A percentile compares a stretch with the other conserved stretches of the same genome.
Evolutionary conservation across 2,113 vertebrate genomes (phyloP).

Genomic region (Ciconia stormi): DNA sequence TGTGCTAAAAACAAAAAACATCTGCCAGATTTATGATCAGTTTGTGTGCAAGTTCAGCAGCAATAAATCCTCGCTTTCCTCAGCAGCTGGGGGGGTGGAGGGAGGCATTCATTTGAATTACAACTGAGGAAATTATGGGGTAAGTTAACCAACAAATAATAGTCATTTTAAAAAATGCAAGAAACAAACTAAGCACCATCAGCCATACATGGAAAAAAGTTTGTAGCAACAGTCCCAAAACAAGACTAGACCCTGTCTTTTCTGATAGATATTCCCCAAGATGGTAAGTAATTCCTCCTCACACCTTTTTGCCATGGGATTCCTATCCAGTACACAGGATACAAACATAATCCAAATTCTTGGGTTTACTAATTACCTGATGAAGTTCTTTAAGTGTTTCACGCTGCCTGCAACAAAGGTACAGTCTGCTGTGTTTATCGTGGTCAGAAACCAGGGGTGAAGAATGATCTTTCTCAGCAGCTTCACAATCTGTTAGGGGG

Average conservation of each 20-base stretch:
- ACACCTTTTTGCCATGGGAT: neutral
- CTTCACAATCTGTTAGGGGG: neutral
- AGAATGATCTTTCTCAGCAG: neutral
- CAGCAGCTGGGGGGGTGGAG: neutral
- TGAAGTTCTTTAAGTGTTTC: neutral
- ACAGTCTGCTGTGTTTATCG: neutral
- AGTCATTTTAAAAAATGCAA: neutral
- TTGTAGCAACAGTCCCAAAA: neutral
- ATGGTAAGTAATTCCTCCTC: neutral
- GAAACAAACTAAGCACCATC: neutral
- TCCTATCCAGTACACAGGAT: neutral
- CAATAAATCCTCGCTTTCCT: constrained; percentile 56
- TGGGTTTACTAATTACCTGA: neutral
- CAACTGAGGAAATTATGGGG: constrained; percentile 14
- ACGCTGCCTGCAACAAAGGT: neutral
- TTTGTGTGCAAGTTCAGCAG: constrained; percentile 40
- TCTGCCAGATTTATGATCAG: constrained; percentile 63
- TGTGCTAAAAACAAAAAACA: constrained; percentile 57
- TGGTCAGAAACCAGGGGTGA: neutral
- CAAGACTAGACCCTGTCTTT: neutral
- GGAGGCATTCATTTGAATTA: neutral
- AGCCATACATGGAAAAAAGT: neutral
- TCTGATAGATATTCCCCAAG: neutral
- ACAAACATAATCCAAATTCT: neutral
- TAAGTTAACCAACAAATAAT: constrained; percentile 15